These are phyloP conservation scores for Nestor notabilis DNA, from an alignment of 2,113 vertebrate species.

Conservation along the genomic window DNA sequence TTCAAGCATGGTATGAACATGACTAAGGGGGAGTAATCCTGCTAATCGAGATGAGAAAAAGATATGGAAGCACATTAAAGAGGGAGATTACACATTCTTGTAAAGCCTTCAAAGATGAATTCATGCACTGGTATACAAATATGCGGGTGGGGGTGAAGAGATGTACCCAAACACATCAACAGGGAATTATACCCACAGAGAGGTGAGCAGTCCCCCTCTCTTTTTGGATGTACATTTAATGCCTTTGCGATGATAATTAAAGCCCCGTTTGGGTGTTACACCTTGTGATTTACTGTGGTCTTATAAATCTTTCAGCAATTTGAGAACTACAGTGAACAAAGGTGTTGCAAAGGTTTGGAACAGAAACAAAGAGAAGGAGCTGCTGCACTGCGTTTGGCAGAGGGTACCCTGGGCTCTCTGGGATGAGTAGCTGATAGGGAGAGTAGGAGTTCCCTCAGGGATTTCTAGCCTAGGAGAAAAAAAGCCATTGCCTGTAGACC, in stretches of 20 bases:
- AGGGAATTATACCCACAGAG: constrained; percentile 17
- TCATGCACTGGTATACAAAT: constrained; percentile 31
- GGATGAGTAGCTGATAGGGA: not conserved
- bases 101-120: constrained; percentile 57
- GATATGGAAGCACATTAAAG: constrained; percentile 64
- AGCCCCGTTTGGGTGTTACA: not conserved
- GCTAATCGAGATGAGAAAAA: constrained; percentile 12
- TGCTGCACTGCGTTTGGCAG: not conserved
- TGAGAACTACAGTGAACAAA: constrained; percentile 10
- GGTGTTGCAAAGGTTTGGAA: not conserved
- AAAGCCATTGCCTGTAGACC: not conserved
- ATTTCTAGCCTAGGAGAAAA: not conserved
- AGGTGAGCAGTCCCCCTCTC: not conserved
- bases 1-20: constrained; percentile 14
- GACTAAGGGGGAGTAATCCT: constrained; percentile 32
- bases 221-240: not conserved
- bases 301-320: constrained; percentile 50
- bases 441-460: not conserved
- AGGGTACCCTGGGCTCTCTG: not conserved
- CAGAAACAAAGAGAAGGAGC: constrained; percentile 9
- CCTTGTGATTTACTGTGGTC: not conserved
- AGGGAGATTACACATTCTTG: constrained; percentile 44
- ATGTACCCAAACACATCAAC: constrained; percentile 38
- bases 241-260: constrained; percentile 39
- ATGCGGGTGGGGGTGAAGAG: not conserved